Evolutionary conservation across 2,888 invertebrate genomes (phyloP), one percentile per base, ranked within the genome.

Genomic region (Cataglyphis rosenhaueri): DNA sequence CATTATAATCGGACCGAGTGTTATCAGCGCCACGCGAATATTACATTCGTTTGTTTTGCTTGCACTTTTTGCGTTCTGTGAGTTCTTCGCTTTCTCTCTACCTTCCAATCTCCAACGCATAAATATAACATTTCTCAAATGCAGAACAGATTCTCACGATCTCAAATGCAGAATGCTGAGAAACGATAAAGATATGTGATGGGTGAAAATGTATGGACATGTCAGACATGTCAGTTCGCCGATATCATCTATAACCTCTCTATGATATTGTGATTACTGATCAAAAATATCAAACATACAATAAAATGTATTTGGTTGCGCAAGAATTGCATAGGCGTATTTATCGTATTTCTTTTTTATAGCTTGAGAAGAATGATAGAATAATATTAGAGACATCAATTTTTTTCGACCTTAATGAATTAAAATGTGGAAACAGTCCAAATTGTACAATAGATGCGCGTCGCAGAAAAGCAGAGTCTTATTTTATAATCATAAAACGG

Each of bases 361-460:
- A 38, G 5, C 8, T 35, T 9, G 48, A 5, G 25, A 10, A 62
- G 0, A 48, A 52, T 52, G 29, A 61, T 57, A 44, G 48, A 9
- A 10, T n/a, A 48, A 10, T 15, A 48, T 9, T 18, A 41, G 18
- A 8, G 12, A 32, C 76, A 38, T 32, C 41, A 74, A 52, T 84
- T 38, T 64, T 57, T 83, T 29, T 55, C 9, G 32, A 70, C 15
- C 55, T 57, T 2, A 21, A 38, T 44, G 15, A 55, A 57, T 48
- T 9, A 84, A 41, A 70, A 93, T 93, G 93, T 93, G 91, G 92
- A 91, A 89, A 78, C 84, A 84, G n/a, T 82, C 88, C 21, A 89
- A 85, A 73, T 66, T 82, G 81, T 90, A 81, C 29, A 68, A 70
- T 25, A 88, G 84, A 70, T 75, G 81, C 61, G 38, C 55, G 29